Evolutionary conservation across 2,888 invertebrate species (phyloP), one percentile per base, ranked within the genome.

Genomic region (Thera britannica): DNA sequence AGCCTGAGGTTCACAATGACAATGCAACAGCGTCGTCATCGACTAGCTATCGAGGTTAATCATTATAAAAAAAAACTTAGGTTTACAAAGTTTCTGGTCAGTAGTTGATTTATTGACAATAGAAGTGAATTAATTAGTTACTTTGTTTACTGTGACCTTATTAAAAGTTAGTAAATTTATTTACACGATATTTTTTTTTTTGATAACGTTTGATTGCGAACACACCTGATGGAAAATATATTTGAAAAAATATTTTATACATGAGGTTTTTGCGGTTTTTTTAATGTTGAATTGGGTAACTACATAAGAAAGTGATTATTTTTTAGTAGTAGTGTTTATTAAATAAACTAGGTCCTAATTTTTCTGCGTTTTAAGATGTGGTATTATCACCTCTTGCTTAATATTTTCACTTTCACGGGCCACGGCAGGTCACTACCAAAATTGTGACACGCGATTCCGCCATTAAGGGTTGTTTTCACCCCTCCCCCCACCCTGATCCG

Each of bases 381-480:
- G 80, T 78, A 76, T 74, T 70, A 87, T 67, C 91, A 85, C 75
- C 93, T 90, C 90, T 75, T 74, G 76, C 81, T 54, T 87, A 71
- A 86, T 92, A 90, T 90, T 92, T 93, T 93, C 93, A 93, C 93
- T 93, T 93, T 93, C 92, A 88, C 88, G 83, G 86, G 86, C 83
- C 83, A 87, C 86, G 85, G 83, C 85, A 88, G 92, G 92, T 92
- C 93, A 93, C 90, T 93, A 92, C 90, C 93, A 90, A 93, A 93
- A 93, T 92, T 90, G 89, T 90, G 93, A 91, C 94, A 94, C 94
- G 94, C 94, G 87, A 94, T 93, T 79, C 87, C 82, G 86, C 94
- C 93, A 94, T 94, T 94, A 94, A 86, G 92, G 90, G 89, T 89
- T 86, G 91, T 89, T 87, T 83, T 79, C 76, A 77, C 83, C 83